Evolutionary conservation across 2,888 invertebrate genomes (phyloP), one percentile per base, ranked within the genome.

Genomic region (Dexiosoma caninum): DNA sequence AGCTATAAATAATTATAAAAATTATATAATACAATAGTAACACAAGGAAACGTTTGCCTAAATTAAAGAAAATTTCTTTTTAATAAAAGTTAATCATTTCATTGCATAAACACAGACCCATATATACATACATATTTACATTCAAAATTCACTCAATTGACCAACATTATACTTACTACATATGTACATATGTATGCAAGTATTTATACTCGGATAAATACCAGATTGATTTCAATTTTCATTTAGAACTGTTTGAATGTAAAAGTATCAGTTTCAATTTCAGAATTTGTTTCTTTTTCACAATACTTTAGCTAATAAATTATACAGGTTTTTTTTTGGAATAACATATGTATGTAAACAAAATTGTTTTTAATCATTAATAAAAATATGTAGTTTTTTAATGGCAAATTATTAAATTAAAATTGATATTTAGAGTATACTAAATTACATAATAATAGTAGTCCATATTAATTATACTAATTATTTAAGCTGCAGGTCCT

Each of bases 101-200:
- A 37, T n/a, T n/a, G 19, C 14, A n/a, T 40, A 40, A 55, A 59
- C 67, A 82, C 78, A 84, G 66, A 78, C 77, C 82, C 74, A 83
- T 83, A 82, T 79, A 85, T 84, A 85, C 85, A 85, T 85, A 85
- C 83, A 51, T 14, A 37, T 35, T 32, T 49, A 49, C 12, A 21
- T 3, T 10, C 42, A 60, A 23, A 19, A 62, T 16, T 32, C 44
- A 60, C 44, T 10, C 60, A 35, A 21, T 10, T 23, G 10, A 16
- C n/a, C n/a, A n/a, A n/a, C n/a, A n/a, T 8, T 2, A 40, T 16
- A 27, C 3, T 27, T 27, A 5, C 3, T 27, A 46, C 1, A 19
- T 14, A 60, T 42, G 9, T 32, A 40, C 35, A 53, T 16, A 30
- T 10, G 32, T 27, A 49, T 30, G 8, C 53, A 16, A 16, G 16